phyloP scores from a whole-genome alignment of 2,797 vertebrate genomes.

The Propithecus deckenii region DNA sequence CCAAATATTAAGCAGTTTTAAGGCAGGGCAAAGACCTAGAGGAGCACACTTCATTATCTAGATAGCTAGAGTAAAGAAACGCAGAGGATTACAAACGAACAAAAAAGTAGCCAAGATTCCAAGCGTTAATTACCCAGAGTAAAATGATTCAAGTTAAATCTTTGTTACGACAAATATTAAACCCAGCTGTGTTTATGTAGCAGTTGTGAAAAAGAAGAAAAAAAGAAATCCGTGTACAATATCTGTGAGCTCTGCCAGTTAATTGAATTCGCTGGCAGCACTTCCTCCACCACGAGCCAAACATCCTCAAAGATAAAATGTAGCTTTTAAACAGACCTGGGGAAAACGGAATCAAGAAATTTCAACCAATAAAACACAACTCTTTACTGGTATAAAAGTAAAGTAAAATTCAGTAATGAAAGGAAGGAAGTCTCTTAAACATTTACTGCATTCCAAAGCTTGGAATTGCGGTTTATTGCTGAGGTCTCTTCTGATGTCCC shows the following conservation, averaged over 20 bases:
- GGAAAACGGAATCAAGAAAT: slow-evolving; percentile 89
- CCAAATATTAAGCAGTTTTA: slow-evolving; percentile 85
- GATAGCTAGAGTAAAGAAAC: slow-evolving; percentile 77
- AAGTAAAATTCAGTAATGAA: slow-evolving; percentile 92
- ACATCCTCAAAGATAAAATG: slow-evolving; percentile 87
- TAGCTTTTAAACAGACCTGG: slow-evolving; percentile 87
- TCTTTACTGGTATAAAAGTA: slow-evolving; percentile 87
- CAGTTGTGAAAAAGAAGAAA: slow-evolving; percentile 83
- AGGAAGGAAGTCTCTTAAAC: slow-evolving; percentile 93
- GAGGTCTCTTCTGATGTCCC: slow-evolving; percentile 93
- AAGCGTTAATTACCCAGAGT: slow-evolving; percentile 82
- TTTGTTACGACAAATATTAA: slow-evolving; percentile 86
- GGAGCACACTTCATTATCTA: slow-evolving; percentile 81
- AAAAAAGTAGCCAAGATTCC: slow-evolving; percentile 67
- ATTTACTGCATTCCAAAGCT: slow-evolving; percentile 95
- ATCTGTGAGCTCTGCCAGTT: slow-evolving; percentile 85
- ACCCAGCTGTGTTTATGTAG: slow-evolving; percentile 88
- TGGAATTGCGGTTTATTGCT: slow-evolving; percentile 89
- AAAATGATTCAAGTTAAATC: slow-evolving; percentile 81
- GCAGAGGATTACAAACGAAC: slow-evolving; percentile 72
- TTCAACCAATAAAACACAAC: slow-evolving; percentile 90
- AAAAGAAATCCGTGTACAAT: slow-evolving; percentile 79
- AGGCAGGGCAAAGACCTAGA: slow-evolving; percentile 82
- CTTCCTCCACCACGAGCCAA: slow-evolving; percentile 85
- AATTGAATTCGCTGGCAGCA: slow-evolving; percentile 88